Conservation (phyloP, 2,113 vertebrate genomes). For the Cettia cetti region DNA sequence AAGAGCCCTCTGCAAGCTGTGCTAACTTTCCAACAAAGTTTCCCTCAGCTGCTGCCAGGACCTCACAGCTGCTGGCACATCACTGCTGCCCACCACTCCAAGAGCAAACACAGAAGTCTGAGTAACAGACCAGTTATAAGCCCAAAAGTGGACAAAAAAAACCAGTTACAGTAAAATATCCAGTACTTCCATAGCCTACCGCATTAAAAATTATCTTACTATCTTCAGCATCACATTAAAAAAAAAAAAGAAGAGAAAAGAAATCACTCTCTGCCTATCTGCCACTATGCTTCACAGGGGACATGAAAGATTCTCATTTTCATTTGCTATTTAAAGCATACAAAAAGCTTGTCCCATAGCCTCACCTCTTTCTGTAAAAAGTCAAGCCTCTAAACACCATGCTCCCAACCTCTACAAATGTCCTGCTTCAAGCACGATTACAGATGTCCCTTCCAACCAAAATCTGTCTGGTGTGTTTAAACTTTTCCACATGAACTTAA, state of each 20-base stretch:
- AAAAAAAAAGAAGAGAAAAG: background rate
- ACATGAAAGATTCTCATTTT: background rate
- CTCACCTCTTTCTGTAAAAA: background rate
- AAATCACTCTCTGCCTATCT: background rate
- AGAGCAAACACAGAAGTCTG: background rate
- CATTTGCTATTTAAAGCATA: background rate
- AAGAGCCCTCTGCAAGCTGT: background rate
- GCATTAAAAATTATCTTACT: background rate
- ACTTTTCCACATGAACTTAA: background rate
- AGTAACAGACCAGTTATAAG: background rate
- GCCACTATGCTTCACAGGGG: background rate
- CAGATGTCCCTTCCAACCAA: background rate
- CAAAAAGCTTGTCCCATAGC: background rate
- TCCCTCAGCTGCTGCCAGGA: background rate
- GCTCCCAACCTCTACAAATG: background rate
- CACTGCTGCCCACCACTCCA: background rate
- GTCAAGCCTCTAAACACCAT: background rate
- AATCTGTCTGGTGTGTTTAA: background rate
- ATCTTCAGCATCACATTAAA: background rate
- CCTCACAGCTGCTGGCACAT: background rate
- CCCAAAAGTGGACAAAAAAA: accelerated
- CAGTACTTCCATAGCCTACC: background rate
- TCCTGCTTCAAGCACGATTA: background rate
- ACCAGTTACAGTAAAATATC: background rate
- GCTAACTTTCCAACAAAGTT: background rate